A percentile compares a stretch with the other conserved stretches of the same genome.
phyloP scores from a whole-genome alignment of 2,888 invertebrate species.

The Polyommatus iphigenia region DNA sequence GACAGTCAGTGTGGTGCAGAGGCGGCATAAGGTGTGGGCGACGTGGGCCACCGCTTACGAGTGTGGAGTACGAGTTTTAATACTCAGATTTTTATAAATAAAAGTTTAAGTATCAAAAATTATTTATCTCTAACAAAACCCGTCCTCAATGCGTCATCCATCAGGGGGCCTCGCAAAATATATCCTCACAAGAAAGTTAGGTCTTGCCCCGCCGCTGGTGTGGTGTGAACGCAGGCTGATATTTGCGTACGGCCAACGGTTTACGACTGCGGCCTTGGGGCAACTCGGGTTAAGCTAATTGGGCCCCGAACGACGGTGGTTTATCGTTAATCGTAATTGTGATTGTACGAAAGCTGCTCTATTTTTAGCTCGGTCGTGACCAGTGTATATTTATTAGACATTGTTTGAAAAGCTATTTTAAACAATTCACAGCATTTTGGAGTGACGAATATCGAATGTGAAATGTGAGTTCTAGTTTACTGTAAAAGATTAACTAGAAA shows the following conservation, averaged over 20 bases:
- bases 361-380: conserved; percentile 42
- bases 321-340: conserved; percentile 2
- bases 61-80: no score
- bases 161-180: no score
- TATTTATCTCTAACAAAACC: no score
- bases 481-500: not conserved
- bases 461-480: not conserved
- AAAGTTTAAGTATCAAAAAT: no score
- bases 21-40: no score
- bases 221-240: not conserved
- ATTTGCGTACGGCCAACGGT: not conserved
- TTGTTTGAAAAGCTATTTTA: conserved; percentile 37
- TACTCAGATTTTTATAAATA: no score
- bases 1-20: no score
- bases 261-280: not conserved
- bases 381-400: conserved; percentile 36
- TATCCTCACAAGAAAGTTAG: no score
- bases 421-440: conserved; percentile 30
- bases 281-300: not conserved
- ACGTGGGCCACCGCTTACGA: no score
- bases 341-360: conserved; percentile 32
- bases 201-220: not conserved
- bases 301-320: not conserved
- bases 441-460: not conserved
- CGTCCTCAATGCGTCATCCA: no score